Base-by-base conservation (phyloP, 2,797 vertebrate species). In the Phaenicophaeus curvirostris region DNA sequence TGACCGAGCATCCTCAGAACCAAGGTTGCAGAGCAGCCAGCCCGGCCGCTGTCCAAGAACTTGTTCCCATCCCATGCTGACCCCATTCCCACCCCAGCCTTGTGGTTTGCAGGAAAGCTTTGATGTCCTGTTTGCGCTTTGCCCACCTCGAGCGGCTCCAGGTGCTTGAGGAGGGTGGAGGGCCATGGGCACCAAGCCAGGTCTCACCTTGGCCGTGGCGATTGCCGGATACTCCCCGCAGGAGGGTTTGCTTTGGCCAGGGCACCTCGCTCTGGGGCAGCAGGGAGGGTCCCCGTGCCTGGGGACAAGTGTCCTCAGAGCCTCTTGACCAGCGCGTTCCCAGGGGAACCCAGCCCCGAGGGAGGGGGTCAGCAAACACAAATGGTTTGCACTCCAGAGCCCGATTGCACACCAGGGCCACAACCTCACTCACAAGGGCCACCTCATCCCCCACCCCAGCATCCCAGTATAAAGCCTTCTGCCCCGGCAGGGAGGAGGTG, bases 181-280 rank as follows among this genome's bases (percentile, higher is more conserved):
- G 91, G 69, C 71, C 42, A 0, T 0, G 5, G 65, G 86, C 54
- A 15, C 23, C 0, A 2, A 11, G 57, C 91, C 86, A 74, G 61
- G 11, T 30, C 46, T 42, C 4, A 0, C 82, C 50, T 41, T 3
- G 7, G 14, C 61, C 0, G 4, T 0, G 1, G 10, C 57, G 62
- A 2, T 3, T 0, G 21, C 89, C 61, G 50, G 93, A 88, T 80
- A 80, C 84, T 61, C 77, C 73, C 55, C n/a, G 1, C 48, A 51
- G 82, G 20, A 92, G 59, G 51, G 89, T 96, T 96, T 95, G 74
- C 7, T 89, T 94, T 95, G 94, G 94, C 94, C 31, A 57, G 4
- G 9, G 11, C 62, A 18, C 80, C 68, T 55, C 27, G 0, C 51
- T 68, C 4, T 15, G 1, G 69, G 54, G 69, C 65, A 24, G 48